Conservation (phyloP, 2,888 invertebrate genomes). For the Hypselothyrea guttata region DNA sequence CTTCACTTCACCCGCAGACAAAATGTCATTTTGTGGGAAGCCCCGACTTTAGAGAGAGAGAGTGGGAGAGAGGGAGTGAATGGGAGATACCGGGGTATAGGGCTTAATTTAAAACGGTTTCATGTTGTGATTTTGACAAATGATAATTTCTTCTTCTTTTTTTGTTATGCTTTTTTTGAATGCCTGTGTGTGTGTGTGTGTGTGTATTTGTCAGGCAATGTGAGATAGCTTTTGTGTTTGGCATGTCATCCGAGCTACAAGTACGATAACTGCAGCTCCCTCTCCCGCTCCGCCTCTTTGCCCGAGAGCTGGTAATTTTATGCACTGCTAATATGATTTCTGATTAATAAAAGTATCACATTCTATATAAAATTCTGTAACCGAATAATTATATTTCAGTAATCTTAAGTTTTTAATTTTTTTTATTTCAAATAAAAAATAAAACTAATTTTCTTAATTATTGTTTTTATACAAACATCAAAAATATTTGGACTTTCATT, state of each 20-base stretch:
- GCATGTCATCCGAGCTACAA: conserved; percentile 57
- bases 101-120: conserved; percentile 74
- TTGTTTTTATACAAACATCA: no score
- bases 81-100: not conserved
- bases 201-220: conserved; percentile 42
- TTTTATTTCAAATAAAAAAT: no score
- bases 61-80: not conserved
- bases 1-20: conserved; percentile 72
- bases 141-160: conserved; percentile 60
- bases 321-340: no score
- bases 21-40: conserved; percentile 48
- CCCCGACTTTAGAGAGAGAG: not conserved
- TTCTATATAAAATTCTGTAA: no score
- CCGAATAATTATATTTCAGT: no score
- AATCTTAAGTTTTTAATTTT: no score
- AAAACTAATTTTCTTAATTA: no score
- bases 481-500: no score
- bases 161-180: conserved; percentile 21
- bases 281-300: not conserved
- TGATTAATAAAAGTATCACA: no score
- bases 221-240: conserved; percentile 66
- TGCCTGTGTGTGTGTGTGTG: conserved; percentile 24
- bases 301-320: not conserved
- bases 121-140: conserved; percentile 76
- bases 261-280: conserved; percentile 35